These are phyloP conservation scores for Pantherophis guttatus DNA, from an alignment of 2,113 vertebrate species.

Conservation along the genomic window DNA sequence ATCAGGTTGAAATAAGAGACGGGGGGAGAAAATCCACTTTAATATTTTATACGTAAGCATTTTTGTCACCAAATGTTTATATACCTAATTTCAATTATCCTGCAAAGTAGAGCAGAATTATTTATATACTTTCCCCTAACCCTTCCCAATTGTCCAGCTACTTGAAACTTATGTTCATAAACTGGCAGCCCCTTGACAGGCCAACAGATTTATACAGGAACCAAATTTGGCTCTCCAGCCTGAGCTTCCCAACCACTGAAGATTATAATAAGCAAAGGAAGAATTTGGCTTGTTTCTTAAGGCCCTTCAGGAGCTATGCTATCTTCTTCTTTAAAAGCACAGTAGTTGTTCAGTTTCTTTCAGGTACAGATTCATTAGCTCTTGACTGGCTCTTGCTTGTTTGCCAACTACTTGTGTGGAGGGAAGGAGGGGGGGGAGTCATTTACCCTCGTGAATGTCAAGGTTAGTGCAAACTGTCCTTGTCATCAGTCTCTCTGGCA, in stretches of 20 bases:
- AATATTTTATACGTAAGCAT: background rate
- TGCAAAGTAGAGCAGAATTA: constrained; percentile 34
- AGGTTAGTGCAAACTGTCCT: constrained; percentile 86
- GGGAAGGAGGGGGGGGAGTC: constrained; percentile 69
- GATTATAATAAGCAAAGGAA: background rate
- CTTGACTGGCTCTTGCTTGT: constrained; percentile 78
- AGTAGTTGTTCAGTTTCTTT: constrained; percentile 75
- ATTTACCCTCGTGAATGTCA: constrained; percentile 96
- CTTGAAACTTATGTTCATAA: background rate
- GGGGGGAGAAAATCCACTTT: background rate
- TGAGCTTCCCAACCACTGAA: background rate
- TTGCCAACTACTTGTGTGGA: constrained; percentile 82
- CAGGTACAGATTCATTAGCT: constrained; percentile 83
- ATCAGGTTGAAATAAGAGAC: background rate
- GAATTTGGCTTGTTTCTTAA: constrained; percentile 52
- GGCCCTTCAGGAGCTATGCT: constrained; percentile 37
- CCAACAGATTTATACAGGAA: background rate
- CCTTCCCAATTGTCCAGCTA: background rate
- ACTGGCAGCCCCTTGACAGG: background rate
- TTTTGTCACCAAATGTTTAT: constrained; percentile 57
- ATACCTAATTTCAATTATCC: constrained; percentile 56
- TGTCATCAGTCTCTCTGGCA: constrained; percentile 90
- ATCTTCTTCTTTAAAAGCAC: constrained; percentile 74
- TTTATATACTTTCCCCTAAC: background rate
- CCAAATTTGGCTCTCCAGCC: background rate